Evolutionary conservation across 2,113 vertebrate genomes (phyloP).

Genomic region (Atrichornis clamosus): DNA sequence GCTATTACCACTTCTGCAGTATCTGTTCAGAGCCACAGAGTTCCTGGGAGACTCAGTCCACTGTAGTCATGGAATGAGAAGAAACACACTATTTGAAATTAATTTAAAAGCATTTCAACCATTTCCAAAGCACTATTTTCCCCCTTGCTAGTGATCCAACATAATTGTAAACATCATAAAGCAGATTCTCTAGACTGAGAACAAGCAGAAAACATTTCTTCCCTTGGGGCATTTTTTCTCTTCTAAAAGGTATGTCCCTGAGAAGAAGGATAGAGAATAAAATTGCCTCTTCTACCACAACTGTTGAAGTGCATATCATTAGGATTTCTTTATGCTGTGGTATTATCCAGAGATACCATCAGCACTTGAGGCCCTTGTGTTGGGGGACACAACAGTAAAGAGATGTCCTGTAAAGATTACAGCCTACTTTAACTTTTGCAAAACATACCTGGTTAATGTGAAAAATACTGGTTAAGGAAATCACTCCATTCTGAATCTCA

Average conservation of each 20-base stretch:
- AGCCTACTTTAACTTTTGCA: not conserved
- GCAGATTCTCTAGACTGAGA: slow-evolving; percentile 25
- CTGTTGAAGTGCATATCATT: not conserved
- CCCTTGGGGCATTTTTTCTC: slow-evolving; percentile 34
- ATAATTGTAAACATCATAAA: slow-evolving; percentile 26
- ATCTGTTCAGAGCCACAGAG: not conserved
- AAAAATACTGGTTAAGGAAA: not conserved
- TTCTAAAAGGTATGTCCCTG: slow-evolving; percentile 42
- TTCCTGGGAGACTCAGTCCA: not conserved
- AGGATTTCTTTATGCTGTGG: slow-evolving; percentile 21
- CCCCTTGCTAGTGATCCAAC: not conserved
- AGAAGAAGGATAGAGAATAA: slow-evolving; percentile 13
- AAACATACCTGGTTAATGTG: not conserved
- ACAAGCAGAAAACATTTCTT: slow-evolving; percentile 47
- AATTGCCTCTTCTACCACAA: slow-evolving; percentile 26
- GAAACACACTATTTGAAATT: not conserved
- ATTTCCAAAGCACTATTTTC: slow-evolving; percentile 5
- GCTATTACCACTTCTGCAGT: not conserved
- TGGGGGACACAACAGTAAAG: slow-evolving; percentile 16
- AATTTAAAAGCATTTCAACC: not conserved
- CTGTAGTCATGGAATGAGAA: not conserved
- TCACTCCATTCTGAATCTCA: not conserved
- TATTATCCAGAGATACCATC: slow-evolving; percentile 30
- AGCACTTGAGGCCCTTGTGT: not conserved
- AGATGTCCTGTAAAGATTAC: slow-evolving; percentile 22